Conservation (phyloP, 2,888 invertebrate genomes). For the Pimpla rufipes region DNA sequence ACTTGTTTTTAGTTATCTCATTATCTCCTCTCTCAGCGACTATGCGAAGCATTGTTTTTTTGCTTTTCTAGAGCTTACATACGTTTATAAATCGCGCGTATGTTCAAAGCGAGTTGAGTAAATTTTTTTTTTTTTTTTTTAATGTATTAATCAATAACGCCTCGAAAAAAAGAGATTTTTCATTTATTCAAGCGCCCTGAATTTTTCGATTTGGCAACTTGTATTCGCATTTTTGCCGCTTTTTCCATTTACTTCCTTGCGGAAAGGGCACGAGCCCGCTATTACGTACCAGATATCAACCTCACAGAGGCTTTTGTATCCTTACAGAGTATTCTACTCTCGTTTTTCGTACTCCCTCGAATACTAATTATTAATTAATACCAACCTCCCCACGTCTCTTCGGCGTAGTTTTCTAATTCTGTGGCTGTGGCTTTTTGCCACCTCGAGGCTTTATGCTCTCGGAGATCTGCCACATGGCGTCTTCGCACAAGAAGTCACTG, state of each 20-base stretch:
- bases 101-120: slow-evolving; percentile 58
- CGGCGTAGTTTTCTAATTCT: slow-evolving; percentile 77
- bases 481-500: slow-evolving; percentile 97
- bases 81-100: slow-evolving; percentile 53
- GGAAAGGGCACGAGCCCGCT: slow-evolving; percentile 14
- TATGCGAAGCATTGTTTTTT: slow-evolving; percentile 46
- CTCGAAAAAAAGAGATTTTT: slow-evolving; percentile 49
- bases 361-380: slow-evolving; percentile 49
- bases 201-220: slow-evolving; percentile 25
- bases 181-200: slow-evolving; percentile 36
- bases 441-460: slow-evolving; percentile 97
- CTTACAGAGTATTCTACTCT: slow-evolving; percentile 27
- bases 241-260: background rate
- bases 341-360: slow-evolving; percentile 44
- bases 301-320: slow-evolving; percentile 66
- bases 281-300: slow-evolving; percentile 45
- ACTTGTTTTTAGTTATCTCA: slow-evolving; percentile 23
- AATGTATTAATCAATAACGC: slow-evolving; percentile 45
- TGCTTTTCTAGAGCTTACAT: slow-evolving; percentile 19
- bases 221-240: slow-evolving; percentile 8
- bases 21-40: slow-evolving; percentile 31
- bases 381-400: slow-evolving; percentile 13
- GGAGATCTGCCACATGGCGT: slow-evolving; percentile 99
- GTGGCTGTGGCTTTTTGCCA: slow-evolving; percentile 86
- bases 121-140: slow-evolving; percentile 10